A percentile compares a stretch with the other conserved stretches of the same genome.
These are phyloP conservation scores for Philaethria dido DNA, from an alignment of 2,888 invertebrate genomes.

Conservation along the genomic window DNA sequence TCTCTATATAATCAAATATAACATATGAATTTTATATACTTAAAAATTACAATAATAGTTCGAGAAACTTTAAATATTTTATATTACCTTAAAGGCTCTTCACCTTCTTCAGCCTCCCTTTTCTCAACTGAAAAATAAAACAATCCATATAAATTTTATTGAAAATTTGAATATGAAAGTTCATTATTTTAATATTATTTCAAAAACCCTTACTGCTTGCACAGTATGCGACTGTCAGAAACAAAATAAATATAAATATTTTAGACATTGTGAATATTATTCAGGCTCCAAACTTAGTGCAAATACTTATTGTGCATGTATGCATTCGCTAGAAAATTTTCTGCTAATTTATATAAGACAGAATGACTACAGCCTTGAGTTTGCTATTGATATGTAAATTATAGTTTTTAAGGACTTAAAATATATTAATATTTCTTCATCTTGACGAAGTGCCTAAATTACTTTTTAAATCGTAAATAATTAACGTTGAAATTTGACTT, in stretches of 20 bases:
- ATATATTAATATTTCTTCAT: constrained; percentile 12
- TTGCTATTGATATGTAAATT: constrained; percentile 35
- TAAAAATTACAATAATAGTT: no score
- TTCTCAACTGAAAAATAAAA: constrained; percentile 30
- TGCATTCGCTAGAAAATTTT: constrained; percentile 23
- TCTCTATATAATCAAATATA: not conserved
- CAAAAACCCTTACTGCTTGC: constrained; percentile 25
- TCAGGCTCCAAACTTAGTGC: not conserved
- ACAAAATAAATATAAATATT: constrained; percentile 23
- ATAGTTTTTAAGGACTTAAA: constrained; percentile 6
- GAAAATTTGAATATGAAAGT: not conserved
- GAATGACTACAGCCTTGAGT: constrained; percentile 29
- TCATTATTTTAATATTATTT: not conserved
- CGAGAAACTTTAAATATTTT: no score
- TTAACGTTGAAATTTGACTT: constrained; percentile 1
- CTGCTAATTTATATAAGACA: constrained; percentile 32
- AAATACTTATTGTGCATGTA: constrained; percentile 28
- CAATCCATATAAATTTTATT: not conserved
- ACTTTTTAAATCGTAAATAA: constrained; percentile 9
- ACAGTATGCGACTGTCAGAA: constrained; percentile 23
- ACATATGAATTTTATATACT: not conserved
- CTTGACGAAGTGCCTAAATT: constrained; percentile 4
- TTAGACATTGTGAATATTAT: constrained; percentile 24
- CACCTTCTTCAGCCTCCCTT: constrained; percentile 22
- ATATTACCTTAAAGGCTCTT: not conserved